These are phyloP conservation scores for Nezara viridula DNA, from an alignment of 2,888 invertebrate genomes.

Conservation along the genomic window DNA sequence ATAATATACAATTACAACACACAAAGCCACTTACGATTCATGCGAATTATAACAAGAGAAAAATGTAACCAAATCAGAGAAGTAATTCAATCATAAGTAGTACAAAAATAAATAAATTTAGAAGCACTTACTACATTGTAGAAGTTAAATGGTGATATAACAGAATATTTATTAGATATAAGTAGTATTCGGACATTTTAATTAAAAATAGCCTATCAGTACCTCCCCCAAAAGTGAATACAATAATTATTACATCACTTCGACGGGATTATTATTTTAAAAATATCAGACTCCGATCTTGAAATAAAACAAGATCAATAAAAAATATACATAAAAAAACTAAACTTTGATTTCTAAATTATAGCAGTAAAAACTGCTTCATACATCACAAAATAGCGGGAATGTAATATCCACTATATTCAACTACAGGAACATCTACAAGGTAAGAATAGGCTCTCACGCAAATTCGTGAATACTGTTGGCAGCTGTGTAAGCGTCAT, in stretches of 20 bases:
- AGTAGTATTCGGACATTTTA: conserved; percentile 54
- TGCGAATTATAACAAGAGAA: not conserved
- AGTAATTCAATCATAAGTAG: conserved; percentile 50
- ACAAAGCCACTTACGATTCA: conserved; percentile 24
- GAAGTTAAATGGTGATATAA: conserved; percentile 54
- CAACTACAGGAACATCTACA: conserved; percentile 66
- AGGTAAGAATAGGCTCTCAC: conserved; percentile 62
- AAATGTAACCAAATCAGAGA: conserved; percentile 15
- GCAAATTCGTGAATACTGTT: conserved; percentile 66
- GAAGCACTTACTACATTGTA: conserved; percentile 53
- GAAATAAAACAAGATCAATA: conserved; percentile 59
- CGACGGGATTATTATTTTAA: conserved; percentile 55
- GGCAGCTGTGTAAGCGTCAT: conserved; percentile 65
- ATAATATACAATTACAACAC: not conserved
- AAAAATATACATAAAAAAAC: conserved; percentile 62
- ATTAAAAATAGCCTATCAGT: conserved; percentile 59
- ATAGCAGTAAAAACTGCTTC: conserved; percentile 60
- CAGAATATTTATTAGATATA: conserved; percentile 45
- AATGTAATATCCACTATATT: conserved; percentile 64
- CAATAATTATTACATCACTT: conserved; percentile 55
- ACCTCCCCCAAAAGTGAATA: conserved; percentile 60
- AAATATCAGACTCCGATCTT: conserved; percentile 63
- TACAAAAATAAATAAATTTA: conserved; percentile 60
- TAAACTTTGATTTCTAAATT: conserved; percentile 65
- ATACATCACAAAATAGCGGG: conserved; percentile 64